Evolutionary conservation across 2,888 invertebrate species (phyloP).

Genomic region (Cenopis cana): DNA sequence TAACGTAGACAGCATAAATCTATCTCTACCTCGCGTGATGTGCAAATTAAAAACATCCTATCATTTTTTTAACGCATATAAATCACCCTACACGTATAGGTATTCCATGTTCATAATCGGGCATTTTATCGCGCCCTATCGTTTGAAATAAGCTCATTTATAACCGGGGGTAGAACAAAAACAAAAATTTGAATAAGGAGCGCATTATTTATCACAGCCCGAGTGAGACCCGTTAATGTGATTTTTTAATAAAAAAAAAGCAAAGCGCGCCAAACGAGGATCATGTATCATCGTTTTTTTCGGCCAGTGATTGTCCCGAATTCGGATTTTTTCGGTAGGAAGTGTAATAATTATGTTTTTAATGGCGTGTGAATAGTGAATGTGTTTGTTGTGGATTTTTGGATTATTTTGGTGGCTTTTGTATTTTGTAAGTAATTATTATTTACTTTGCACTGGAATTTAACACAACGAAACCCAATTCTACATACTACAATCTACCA

Average conservation of each 20-base stretch:
- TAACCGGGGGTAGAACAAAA: conserved; percentile 83
- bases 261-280: conserved; percentile 79
- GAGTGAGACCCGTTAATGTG: conserved; percentile 85
- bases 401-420: not conserved
- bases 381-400: conserved; percentile 17
- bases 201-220: conserved; percentile 85
- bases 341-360: conserved; percentile 41
- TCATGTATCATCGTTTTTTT: conserved; percentile 84
- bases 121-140: conserved; percentile 80
- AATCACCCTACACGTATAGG: conserved; percentile 38
- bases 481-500: too few species aligned
- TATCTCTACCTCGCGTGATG: conserved; percentile 38
- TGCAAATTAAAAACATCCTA: conserved; percentile 42
- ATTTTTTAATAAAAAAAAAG: conserved; percentile 83
- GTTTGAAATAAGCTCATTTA: conserved; percentile 85
- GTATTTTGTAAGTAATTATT: not conserved
- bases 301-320: conserved; percentile 82
- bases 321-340: conserved; percentile 41
- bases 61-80: conserved; percentile 43
- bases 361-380: conserved; percentile 41
- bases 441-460: not conserved
- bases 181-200: conserved; percentile 85
- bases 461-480: not conserved
- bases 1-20: conserved; percentile 27
- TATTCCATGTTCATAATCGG: conserved; percentile 67